Percentiles rank a stretch among this genome's conserved stretches.
phyloP scores from a whole-genome alignment of 2,888 invertebrate species.

The Pasiphila rectangulata region DNA sequence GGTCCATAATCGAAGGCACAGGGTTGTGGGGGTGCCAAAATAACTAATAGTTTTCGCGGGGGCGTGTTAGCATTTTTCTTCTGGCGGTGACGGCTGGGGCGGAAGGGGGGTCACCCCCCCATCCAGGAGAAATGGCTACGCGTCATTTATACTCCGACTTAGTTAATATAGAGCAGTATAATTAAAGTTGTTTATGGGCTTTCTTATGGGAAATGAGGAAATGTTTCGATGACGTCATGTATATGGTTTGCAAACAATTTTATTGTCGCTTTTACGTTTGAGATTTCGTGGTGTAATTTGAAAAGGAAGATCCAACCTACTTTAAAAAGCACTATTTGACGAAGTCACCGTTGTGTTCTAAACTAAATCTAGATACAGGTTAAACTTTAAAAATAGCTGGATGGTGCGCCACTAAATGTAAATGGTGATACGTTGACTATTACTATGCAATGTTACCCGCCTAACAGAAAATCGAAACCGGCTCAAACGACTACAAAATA shows the following conservation, averaged over 20 bases:
- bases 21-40: slow-evolving; percentile 75
- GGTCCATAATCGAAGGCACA: slow-evolving; percentile 66
- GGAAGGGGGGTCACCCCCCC: slow-evolving; percentile 53
- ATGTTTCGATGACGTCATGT: slow-evolving; percentile 15
- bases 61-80: slow-evolving; percentile 82
- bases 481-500: slow-evolving; percentile 21
- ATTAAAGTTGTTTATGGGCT: slow-evolving; percentile 18
- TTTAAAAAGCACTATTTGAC: neutral
- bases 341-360: neutral
- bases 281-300: neutral
- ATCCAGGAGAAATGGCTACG: slow-evolving; percentile 69
- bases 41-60: slow-evolving; percentile 81
- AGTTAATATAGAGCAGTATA: slow-evolving; percentile 54
- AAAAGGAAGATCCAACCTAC: neutral
- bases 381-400: neutral
- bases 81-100: slow-evolving; percentile 72
- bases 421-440: neutral
- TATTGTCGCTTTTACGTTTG: neutral
- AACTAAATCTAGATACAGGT: neutral
- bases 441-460: neutral
- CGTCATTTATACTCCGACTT: slow-evolving; percentile 77
- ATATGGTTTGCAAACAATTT: slow-evolving; percentile 1
- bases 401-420: neutral
- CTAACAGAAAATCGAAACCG: slow-evolving; percentile 17
- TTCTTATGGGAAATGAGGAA: slow-evolving; percentile 14